Conservation (phyloP, 2,113 vertebrate genomes). For the Engystomops pustulosus region DNA sequence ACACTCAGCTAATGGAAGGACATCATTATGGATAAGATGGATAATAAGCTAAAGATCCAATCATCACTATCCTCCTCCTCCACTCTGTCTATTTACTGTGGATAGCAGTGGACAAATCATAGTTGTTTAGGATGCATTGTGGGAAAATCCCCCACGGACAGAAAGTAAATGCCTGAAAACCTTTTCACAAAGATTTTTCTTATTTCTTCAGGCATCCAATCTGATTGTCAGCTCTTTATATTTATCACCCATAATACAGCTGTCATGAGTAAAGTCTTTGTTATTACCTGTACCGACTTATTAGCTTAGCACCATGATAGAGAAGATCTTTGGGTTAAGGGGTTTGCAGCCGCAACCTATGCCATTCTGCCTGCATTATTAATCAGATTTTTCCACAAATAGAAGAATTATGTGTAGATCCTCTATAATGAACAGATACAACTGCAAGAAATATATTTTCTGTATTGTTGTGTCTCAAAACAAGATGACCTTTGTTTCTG, state of each 20-base stretch:
- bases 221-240: not conserved
- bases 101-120: too few relatives aligned
- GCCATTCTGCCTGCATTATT: not conserved
- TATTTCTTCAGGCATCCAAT: not conserved
- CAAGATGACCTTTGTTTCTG: not conserved
- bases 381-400: not conserved
- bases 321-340: not conserved
- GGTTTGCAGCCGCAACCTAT: too few relatives aligned
- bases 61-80: too few relatives aligned
- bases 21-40: too few relatives aligned
- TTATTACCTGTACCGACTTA: not conserved
- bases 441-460: not conserved
- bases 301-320: not conserved
- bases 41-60: too few relatives aligned
- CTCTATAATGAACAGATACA: not conserved
- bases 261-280: not conserved
- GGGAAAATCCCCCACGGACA: too few relatives aligned
- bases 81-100: too few relatives aligned
- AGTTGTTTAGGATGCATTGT: too few relatives aligned
- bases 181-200: not conserved
- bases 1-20: too few relatives aligned
- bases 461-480: not conserved
- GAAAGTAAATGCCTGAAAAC: not conserved
- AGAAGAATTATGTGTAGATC: not conserved
- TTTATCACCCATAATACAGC: not conserved